Evolutionary conservation across 1,140 invertebrate genomes (phyloP), one percentile per base, ranked within the genome.

Genomic region (Hormaphis cornu): DNA sequence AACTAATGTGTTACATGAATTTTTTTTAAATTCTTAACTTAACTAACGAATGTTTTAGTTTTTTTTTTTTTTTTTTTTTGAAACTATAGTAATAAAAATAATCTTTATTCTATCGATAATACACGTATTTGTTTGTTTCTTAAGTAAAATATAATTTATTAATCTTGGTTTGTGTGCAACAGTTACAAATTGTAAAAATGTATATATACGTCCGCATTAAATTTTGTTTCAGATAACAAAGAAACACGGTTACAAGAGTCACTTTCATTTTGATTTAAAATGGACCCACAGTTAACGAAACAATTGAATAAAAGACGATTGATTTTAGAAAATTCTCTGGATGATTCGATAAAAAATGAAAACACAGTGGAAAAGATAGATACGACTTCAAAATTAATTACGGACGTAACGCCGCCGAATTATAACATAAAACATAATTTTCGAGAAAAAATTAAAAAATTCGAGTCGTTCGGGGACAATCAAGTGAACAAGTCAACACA

Each of bases 201-300:
- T n/a, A n/a, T n/a, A n/a, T n/a, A n/a, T n/a, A n/a, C n/a, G n/a
- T n/a, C n/a, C n/a, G n/a, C n/a, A n/a, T n/a, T 54, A 18, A 7
- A 58, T 58, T 58, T 14, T 40, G 35, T 58, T 58, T 40, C 20
- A 58, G 54, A 56, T 58, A 35, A 8, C 40, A 26, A 18, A 58
- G 1, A 24, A 26, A 24, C 16, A 40, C 14, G 22, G 22, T 33
- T 12, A 33, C 18, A 26, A 52, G 2, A 2, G 4, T 63, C 33
- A 14, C 44, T 37, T 66, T 50, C 0, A 12, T 66, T 35, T n/a
- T 50, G 33, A 30, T 22, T 33, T 48, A 48, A 48, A 12, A 66
- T 66, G 61, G 61, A 66, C 16, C 28, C 61, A 50, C 61, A 66
- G 10, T 35, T 66, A 46, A 66, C 26, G 4, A 46, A 66, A 35